phyloP scores from a whole-genome alignment of 2,888 invertebrate genomes.

The Drosophila hawaiiensis region DNA sequence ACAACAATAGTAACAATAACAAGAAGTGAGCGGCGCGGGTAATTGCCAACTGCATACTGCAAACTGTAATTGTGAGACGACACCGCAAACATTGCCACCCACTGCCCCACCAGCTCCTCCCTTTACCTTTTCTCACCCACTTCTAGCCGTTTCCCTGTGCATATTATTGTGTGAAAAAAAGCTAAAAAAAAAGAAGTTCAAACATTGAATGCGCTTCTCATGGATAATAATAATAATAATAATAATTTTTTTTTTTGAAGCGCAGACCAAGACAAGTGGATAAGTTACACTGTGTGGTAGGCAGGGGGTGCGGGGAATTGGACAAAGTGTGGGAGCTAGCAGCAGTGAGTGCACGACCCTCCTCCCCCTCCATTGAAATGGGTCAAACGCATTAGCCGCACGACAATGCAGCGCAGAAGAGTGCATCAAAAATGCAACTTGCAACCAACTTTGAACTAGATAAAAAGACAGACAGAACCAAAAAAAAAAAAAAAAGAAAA shows the following conservation, averaged over 20 bases:
- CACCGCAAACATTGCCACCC: slow-evolving; percentile 18
- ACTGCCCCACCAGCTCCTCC: background rate
- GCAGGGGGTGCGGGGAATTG: background rate
- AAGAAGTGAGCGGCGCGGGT: slow-evolving; percentile 30
- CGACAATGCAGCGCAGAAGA: slow-evolving; percentile 50
- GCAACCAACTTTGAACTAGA: slow-evolving; percentile 62
- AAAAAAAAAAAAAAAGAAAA: slow-evolving; percentile 37
- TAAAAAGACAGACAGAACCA: slow-evolving; percentile 23
- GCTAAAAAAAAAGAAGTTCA: slow-evolving; percentile 64
- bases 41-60: slow-evolving; percentile 50
- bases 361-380: slow-evolving; percentile 47
- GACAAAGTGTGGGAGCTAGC: slow-evolving; percentile 52
- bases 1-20: slow-evolving; percentile 38
- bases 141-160: slow-evolving; percentile 51
- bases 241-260: background rate
- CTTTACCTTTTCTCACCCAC: slow-evolving; percentile 8
- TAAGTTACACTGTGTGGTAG: slow-evolving; percentile 16
- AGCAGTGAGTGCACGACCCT: slow-evolving; percentile 35
- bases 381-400: slow-evolving; percentile 69
- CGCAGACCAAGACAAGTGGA: slow-evolving; percentile 39
- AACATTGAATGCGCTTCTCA: slow-evolving; percentile 74
- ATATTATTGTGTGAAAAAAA: slow-evolving; percentile 71
- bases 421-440: slow-evolving; percentile 73
- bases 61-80: slow-evolving; percentile 50
- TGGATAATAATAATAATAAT: slow-evolving; percentile 52